Base-by-base conservation (phyloP, 2,797 vertebrate genomes). In the Gymnoscopelus braueri region DNA sequence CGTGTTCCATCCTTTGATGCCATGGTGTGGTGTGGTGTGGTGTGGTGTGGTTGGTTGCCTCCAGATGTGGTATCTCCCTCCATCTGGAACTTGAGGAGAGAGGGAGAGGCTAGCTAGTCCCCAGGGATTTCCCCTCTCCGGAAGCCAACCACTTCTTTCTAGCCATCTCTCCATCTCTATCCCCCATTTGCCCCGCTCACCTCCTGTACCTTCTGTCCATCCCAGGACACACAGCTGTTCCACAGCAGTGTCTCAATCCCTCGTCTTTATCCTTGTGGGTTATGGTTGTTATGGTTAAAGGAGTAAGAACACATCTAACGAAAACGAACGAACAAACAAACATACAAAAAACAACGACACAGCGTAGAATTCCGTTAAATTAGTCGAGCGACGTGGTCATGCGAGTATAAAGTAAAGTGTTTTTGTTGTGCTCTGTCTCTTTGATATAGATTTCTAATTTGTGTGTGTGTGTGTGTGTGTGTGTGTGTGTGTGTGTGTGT, bases 61-160 rank as follows among this genome's bases (percentile, higher is more conserved):
- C 86, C 89, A 91, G 87, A 90, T 90, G 89, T 89, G 79, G 73
- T 15, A 0, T 75, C 73, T 63, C 49, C 49, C 73, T 63, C 49
- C 49, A 52, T 26, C 62, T 32, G 62, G 52, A 29, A 26, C 50
- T 19, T 9, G 14, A 10, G 52, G 49, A 72, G 72, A 78, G 54
- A 72, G 35, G n/a, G 79, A 86, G 71, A 85, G 81, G 89, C 87
- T 84, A 87, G 23, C 72, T 83, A 78, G 83, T 87, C 85, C 62
- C 66, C 3, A 53, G 13, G 54, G 84, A 84, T 84, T 80, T 55
- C n/a, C 64, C 63, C 68, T 10, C 65, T 72, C 39, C 39, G 39
- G 39, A 44, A 44, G 39, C 39, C 39, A 44, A 44, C 2, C 39
- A 8, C 39, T 13, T 60, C 23, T 60, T 15, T 32, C 57, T 2